These are phyloP conservation scores for Salvelinus sp. DNA, from an alignment of 2,113 vertebrate genomes.

Conservation along the genomic window DNA sequence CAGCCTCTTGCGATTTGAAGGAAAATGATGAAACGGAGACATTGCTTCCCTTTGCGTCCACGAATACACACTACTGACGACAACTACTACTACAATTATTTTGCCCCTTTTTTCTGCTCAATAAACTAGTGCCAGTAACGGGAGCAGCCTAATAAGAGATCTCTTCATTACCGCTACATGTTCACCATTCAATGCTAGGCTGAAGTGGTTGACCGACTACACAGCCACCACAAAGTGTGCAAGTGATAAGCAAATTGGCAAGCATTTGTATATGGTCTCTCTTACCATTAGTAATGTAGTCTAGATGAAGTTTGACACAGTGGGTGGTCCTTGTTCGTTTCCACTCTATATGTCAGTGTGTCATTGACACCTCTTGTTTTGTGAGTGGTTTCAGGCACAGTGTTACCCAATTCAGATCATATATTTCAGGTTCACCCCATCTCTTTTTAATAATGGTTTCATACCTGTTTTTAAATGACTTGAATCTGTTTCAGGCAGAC, in stretches of 20 bases:
- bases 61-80: too few relatives aligned
- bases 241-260: conserved; percentile 45
- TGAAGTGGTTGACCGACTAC: neutral
- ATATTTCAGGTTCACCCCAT: too few relatives aligned
- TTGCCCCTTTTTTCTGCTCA: too few relatives aligned
- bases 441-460: too few relatives aligned
- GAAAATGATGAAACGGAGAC: too few relatives aligned
- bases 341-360: neutral
- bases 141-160: conserved; percentile 31
- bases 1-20: too few relatives aligned
- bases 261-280: conserved; percentile 39
- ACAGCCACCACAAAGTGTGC: conserved; percentile 18
- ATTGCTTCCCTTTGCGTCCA: too few relatives aligned
- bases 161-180: conserved; percentile 18
- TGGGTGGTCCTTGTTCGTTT: conserved; percentile 16
- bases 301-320: conserved; percentile 8
- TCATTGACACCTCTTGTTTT: neutral
- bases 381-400: too few relatives aligned
- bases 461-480: too few relatives aligned
- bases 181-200: neutral
- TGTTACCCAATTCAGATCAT: too few relatives aligned
- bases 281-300: conserved; percentile 20
- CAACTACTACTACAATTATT: too few relatives aligned
- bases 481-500: too few relatives aligned
- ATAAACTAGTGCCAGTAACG: conserved; percentile 9